Conservation (phyloP, 2,888 invertebrate species). For the Crossocerus cetratus region DNA sequence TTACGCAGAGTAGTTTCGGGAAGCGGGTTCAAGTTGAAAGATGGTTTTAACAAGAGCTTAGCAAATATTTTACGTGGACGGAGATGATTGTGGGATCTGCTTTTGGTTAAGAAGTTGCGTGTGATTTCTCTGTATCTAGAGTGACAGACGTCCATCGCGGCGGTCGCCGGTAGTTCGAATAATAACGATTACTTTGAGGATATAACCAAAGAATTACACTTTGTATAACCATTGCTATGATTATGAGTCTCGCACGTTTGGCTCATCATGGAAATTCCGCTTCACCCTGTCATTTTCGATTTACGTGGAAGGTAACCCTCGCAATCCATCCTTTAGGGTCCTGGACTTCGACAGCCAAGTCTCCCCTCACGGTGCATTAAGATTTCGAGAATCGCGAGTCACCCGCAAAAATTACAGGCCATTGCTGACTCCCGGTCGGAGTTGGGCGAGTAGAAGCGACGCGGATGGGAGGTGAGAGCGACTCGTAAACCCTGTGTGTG, state of each 20-base stretch:
- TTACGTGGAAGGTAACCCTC: slow-evolving; percentile 48
- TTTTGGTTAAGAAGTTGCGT: too few species aligned
- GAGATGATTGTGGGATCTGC: too few species aligned
- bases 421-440: slow-evolving; percentile 48
- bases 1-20: too few species aligned
- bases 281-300: slow-evolving; percentile 39
- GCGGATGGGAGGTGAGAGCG: slow-evolving; percentile 32
- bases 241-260: neutral
- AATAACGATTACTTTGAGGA: too few species aligned
- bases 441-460: slow-evolving; percentile 29
- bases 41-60: too few species aligned
- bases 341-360: slow-evolving; percentile 38
- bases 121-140: too few species aligned
- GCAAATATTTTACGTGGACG: too few species aligned
- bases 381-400: slow-evolving; percentile 58
- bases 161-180: too few species aligned
- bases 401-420: slow-evolving; percentile 56
- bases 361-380: slow-evolving; percentile 50
- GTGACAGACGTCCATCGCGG: too few species aligned
- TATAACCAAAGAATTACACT: too few species aligned
- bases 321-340: slow-evolving; percentile 45
- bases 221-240: too few species aligned
- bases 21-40: too few species aligned
- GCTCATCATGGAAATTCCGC: slow-evolving; percentile 61
- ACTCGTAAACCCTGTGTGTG: slow-evolving; percentile 8